Evolutionary conservation across 35 echinoderm and acorn worm species (phyloP), one percentile per base, ranked within the genome.

Genomic region (Holothuria glaberrima): DNA sequence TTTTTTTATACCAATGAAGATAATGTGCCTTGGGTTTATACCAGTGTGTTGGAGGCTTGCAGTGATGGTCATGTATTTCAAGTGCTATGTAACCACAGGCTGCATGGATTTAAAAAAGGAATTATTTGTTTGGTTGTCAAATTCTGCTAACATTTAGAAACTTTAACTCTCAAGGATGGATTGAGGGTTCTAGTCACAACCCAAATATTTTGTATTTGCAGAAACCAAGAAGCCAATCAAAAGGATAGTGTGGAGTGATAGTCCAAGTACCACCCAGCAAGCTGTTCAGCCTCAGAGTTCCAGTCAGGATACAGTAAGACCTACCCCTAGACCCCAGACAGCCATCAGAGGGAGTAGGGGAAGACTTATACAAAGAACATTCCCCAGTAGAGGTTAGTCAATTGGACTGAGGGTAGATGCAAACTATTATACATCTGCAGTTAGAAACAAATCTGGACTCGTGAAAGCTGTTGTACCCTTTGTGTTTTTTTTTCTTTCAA

Each of bases 281-380:
- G 58, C 68, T 52, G 59, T 67, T 21, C 92, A 86, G 5, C 92
- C 88, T 13, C 92, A 94, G 60, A 90, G 89, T 59, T 90, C 89
- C 26, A 67, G 68, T 12, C 38, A 50, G 30, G 89, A 82, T 62
- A 50, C 71, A 14, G 71, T 79, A 3, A 82, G 89, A 82, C 74
- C 91, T 6, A 89, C 88, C 7, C 63, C 66, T 45, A 54, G 93
- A 50, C 45, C 26, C 50, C 88, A 90, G 77, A 82, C 72, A 33
- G 82, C 88, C 32, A 35, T 81, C 14, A 45, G 93, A 66, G 89
- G 89, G 20, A 35, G 93, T 18, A 29, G 74, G 58, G 91, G 93
- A 36, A 79, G 66, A 22, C 50, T 92, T 0, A 91, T 90, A 80
- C 93, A 91, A 70, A 90, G 93, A 80, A 86, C 68, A 66, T 75